Percentiles rank a stretch among this genome's conserved stretches.
phyloP scores from a whole-genome alignment of 2,113 vertebrate species.

The Callithrix jacchus region DNA sequence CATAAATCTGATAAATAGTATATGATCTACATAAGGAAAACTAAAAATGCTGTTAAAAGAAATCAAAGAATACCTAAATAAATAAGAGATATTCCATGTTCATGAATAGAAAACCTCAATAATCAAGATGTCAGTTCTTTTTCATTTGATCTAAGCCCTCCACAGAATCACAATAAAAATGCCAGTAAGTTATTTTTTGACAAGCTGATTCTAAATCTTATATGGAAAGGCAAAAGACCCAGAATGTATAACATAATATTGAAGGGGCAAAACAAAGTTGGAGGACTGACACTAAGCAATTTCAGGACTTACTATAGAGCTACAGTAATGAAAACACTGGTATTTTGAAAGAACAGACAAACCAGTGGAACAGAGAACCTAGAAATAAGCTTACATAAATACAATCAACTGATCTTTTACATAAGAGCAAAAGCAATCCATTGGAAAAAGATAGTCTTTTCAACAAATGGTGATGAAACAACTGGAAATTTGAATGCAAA shows the following conservation, averaged over 20 bases:
- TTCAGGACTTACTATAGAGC: not conserved
- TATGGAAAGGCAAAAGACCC: not conserved
- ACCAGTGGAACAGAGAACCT: not conserved
- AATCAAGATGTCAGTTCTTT: not conserved
- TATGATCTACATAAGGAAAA: not conserved
- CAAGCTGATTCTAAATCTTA: not conserved
- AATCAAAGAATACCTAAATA: not conserved
- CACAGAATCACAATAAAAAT: not conserved
- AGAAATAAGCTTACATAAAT: not conserved
- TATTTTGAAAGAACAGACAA: not conserved
- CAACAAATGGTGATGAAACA: not conserved
- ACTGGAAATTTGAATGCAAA: not conserved
- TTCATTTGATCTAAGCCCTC: not conserved
- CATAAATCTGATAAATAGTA: not conserved
- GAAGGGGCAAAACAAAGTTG: not conserved
- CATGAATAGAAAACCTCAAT: not conserved
- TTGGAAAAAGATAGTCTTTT: not conserved
- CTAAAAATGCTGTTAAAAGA: not conserved
- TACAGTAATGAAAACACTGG: not conserved
- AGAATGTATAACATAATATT: not conserved
- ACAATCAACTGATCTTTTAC: not conserved
- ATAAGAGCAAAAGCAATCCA: not conserved
- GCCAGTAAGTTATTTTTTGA: not conserved
- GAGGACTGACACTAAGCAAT: not conserved
- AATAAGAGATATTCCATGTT: not conserved